Evolutionary conservation across 2,888 invertebrate genomes (phyloP), one percentile per base, ranked within the genome.

Genomic region (Globia sparganii): DNA sequence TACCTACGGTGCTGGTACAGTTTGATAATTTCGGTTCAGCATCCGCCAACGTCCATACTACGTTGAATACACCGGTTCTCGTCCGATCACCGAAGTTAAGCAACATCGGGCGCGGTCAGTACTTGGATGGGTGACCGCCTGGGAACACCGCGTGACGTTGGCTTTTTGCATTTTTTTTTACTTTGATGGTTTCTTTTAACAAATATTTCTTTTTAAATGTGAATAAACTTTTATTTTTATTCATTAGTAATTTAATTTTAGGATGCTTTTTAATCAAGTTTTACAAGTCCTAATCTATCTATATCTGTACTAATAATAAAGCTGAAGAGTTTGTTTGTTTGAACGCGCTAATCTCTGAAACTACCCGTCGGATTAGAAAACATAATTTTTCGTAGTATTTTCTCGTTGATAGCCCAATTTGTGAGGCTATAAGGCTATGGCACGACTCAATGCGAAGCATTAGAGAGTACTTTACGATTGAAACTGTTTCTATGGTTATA

Each of bases 71-170:
- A 94, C 94, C 93, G 94, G 94, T 94, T 95, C 94, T 94, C 94
- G 94, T 94, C 94, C 94, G 94, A 95, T 94, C 94, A 95, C 95
- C 94, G 94, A 94, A 94, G 94, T 94, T 94, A 95, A 94, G 94
- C 95, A 94, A 94, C 94, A 91, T 95, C 93, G 94, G 94, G 94
- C 94, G 93, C 89, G 92, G 92, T 94, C 92, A 94, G 94, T 94
- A 94, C 93, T 94, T 94, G 93, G 93, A 94, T 94, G 93, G 93
- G 93, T 94, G 94, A 94, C 94, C 92, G 93, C 92, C 91, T 93
- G 92, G 93, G 93, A 93, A 93, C 92, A 93, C 93, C 91, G 87
- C 92, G 69, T 69, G 78, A 49, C 37, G 77, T 58, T 56, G 68
- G 68, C 64, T 61, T 67, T 76, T 76, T 67, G 6, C 5, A 4